Percentiles rank a stretch among this genome's conserved stretches.
Conservation (phyloP, 2,797 vertebrate genomes). For the Peromyscus melanophrys region DNA sequence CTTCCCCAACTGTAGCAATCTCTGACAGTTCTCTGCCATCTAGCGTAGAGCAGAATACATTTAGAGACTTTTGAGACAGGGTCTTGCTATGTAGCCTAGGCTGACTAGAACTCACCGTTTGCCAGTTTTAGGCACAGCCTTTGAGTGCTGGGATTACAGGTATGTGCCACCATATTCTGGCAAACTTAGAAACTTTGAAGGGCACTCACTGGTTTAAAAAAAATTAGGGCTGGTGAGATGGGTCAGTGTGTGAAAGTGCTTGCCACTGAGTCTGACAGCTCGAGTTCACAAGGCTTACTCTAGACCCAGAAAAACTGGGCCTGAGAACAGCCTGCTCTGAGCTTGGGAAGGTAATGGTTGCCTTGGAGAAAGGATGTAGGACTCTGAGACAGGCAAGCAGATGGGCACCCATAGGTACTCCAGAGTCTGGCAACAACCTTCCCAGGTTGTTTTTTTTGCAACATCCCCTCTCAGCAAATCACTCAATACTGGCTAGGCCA, state of each 20-base stretch:
- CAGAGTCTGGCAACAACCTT: rapidly evolving
- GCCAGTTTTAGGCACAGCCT: not conserved
- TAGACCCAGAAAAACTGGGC: not conserved
- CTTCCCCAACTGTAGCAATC: not conserved
- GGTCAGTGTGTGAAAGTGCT: not conserved
- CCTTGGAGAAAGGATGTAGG: not conserved
- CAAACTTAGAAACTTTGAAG: not conserved
- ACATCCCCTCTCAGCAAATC: not conserved
- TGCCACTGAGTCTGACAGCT: not conserved
- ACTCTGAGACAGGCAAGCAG: not conserved
- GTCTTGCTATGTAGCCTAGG: not conserved
- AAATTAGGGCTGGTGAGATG: not conserved
- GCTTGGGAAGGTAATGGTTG: not conserved
- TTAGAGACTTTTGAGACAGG: not conserved
- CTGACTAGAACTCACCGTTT: not conserved
- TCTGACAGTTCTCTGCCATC: not conserved
- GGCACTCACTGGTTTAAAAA: not conserved
- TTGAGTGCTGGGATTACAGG: not conserved
- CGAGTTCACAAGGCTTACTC: not conserved
- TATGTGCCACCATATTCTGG: not conserved
- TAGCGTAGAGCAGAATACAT: not conserved
- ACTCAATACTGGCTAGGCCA: rapidly evolving
- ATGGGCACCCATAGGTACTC: not conserved
- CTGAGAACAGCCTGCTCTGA: not conserved
- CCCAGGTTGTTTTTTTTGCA: not conserved